Evolutionary conservation across 2,888 invertebrate genomes (phyloP), one percentile per base, ranked within the genome.

Genomic region (Polymixis flavicincta): DNA sequence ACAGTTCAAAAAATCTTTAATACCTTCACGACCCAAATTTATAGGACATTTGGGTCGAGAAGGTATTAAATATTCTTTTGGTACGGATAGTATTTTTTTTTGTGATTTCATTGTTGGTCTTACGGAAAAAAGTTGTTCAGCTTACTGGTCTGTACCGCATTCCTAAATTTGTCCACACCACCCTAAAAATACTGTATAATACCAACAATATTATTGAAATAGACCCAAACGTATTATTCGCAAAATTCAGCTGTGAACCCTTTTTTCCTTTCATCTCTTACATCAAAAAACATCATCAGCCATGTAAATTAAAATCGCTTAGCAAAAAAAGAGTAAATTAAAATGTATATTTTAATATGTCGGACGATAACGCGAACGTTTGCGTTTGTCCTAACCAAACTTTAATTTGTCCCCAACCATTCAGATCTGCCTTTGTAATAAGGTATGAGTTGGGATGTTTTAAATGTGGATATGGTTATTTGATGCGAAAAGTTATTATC

Each of bases 311-410:
- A 70, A 85, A 85, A 74, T 54, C 65, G 66, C 48, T 82, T 25
- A 54, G 59, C 14, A 64, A 67, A 76, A 84, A 85, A 76, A 63
- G 60, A 60, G 57, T 78, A 65, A 79, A 86, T 75, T 74, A 67
- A 80, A 84, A 86, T 76, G 66, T 84, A 73, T 71, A 73, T 74
- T 71, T 76, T 76, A 72, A 80, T 82, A 72, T 64, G 73, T 68
- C 22, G 52, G 19, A 50, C 59, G 45, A 68, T 57, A 67, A 66
- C 57, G 54, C n/a, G 59, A 55, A 59, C 70, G 67, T 80, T 76
- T 74, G 75, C 63, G 69, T 74, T 68, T 63, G 76, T 84, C 87
- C 84, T 84, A 84, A 86, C 81, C 84, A 84, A 84, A 84, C 84
- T 86, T 84, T 84, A 84, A 84, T 86, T 86, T 86, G 84, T 80